These are phyloP conservation scores for Psittacula derbiana DNA, from an alignment of 2,797 vertebrate species.

Conservation along the genomic window DNA sequence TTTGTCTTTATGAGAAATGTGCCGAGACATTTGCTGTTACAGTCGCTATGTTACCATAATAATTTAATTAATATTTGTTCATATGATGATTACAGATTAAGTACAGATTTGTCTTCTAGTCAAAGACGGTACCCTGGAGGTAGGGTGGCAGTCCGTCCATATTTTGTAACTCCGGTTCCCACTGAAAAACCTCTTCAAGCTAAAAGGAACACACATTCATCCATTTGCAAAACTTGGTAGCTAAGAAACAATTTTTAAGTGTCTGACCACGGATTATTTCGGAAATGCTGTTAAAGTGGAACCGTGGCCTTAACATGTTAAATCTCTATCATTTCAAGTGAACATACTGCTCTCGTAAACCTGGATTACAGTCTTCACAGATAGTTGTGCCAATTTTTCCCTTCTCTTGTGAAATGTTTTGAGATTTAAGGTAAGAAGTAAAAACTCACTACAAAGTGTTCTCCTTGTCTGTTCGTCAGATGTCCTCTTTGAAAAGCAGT, in stretches of 20 bases:
- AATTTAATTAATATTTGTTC: neutral
- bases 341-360: neutral
- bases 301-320: neutral
- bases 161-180: neutral
- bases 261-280: neutral
- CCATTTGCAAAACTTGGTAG: neutral
- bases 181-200: neutral
- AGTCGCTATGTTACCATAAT: neutral
- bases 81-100: neutral
- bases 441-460: neutral
- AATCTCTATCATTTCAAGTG: neutral
- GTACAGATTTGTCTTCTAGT: neutral
- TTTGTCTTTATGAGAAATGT: neutral
- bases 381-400: neutral
- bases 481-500: neutral
- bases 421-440: neutral
- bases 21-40: neutral
- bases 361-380: neutral
- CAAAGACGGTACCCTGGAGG: neutral
- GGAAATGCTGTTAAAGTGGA: neutral
- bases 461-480: neutral
- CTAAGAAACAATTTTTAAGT: neutral
- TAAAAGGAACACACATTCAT: neutral
- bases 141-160: neutral
- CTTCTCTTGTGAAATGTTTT: neutral